Evolutionary conservation across 2,888 invertebrate species (phyloP).

Genomic region (Drosophila eohydei): DNA sequence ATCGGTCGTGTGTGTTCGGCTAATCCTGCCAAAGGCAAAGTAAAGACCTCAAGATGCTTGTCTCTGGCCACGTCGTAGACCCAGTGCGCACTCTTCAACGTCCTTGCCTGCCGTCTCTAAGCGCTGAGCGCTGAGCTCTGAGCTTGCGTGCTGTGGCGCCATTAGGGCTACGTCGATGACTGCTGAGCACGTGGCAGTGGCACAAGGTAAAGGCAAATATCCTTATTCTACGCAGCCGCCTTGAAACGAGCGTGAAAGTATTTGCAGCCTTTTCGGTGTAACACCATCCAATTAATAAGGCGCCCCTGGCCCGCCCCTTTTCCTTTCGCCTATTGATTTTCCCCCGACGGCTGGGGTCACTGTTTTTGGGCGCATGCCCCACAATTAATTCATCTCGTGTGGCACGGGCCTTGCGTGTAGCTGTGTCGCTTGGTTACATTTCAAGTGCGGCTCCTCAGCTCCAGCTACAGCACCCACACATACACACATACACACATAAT

Average conservation of each 20-base stretch:
- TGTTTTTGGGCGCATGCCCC: slow-evolving; percentile 41
- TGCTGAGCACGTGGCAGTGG: slow-evolving; percentile 52
- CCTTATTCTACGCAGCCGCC: slow-evolving; percentile 57
- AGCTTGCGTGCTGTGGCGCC: slow-evolving; percentile 63
- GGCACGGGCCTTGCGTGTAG: slow-evolving; percentile 4
- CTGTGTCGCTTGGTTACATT: slow-evolving; percentile 42
- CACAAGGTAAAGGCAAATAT: slow-evolving; percentile 56
- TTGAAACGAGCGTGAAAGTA: slow-evolving; percentile 80
- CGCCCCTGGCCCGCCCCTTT: background rate
- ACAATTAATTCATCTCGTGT: slow-evolving; percentile 71
- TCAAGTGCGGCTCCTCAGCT: slow-evolving; percentile 32
- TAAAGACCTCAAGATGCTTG: slow-evolving; percentile 75
- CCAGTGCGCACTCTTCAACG: background rate
- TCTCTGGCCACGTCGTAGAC: slow-evolving; percentile 43
- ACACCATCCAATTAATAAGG: slow-evolving; percentile 73
- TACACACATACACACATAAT: slow-evolving; percentile 38
- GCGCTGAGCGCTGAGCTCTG: slow-evolving; percentile 11
- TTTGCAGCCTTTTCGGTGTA: slow-evolving; percentile 70
- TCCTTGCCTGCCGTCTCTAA: slow-evolving; percentile 26
- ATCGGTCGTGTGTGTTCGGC: slow-evolving; percentile 27
- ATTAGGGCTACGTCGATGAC: slow-evolving; percentile 55
- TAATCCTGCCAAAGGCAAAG: slow-evolving; percentile 49
- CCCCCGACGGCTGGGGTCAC: slow-evolving; percentile 62
- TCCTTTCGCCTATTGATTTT: slow-evolving; percentile 59
- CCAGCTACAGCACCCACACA: background rate